phyloP scores from a whole-genome alignment of 2,113 vertebrate genomes.

The Epinephelus moara region DNA sequence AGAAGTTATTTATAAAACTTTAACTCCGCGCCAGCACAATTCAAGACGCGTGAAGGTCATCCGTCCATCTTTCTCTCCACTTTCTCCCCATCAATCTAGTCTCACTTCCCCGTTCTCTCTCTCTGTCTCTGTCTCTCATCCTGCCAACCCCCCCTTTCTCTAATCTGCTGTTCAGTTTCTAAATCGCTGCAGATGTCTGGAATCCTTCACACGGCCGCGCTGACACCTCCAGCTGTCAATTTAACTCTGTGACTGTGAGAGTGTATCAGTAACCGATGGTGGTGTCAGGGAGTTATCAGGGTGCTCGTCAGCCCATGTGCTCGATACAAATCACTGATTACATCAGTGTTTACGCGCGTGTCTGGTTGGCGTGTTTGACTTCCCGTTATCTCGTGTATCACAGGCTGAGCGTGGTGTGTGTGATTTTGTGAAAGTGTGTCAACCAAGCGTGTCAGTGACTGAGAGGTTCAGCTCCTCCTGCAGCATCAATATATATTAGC shows the following conservation, averaged over 20 bases:
- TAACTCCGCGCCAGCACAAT: conserved; percentile 47
- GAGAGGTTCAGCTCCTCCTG: conserved; percentile 13
- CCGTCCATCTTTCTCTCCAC: conserved; percentile 48
- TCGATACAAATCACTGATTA: conserved; percentile 25
- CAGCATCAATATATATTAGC: conserved; percentile 37
- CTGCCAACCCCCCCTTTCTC: conserved; percentile 7
- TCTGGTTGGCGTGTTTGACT: not conserved
- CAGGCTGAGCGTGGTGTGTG: not conserved
- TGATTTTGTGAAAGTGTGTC: conserved; percentile 12
- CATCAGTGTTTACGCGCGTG: conserved; percentile 18
- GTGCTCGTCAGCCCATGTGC: conserved; percentile 4
- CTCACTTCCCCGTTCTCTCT: conserved; percentile 64
- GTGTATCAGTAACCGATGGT: conserved; percentile 8
- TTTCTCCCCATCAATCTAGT: conserved; percentile 62
- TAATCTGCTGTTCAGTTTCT: conserved; percentile 55
- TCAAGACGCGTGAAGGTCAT: conserved; percentile 56
- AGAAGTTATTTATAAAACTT: conserved; percentile 60
- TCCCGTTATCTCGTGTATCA: not conserved
- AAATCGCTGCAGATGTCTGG: conserved; percentile 60
- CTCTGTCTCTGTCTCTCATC: conserved; percentile 15
- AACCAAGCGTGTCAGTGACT: conserved; percentile 8
- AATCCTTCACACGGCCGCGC: conserved; percentile 28
- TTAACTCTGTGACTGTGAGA: conserved; percentile 18
- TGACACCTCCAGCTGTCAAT: conserved; percentile 54
- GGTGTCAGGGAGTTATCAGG: conserved; percentile 12